phyloP scores from a whole-genome alignment of 1,140 invertebrate genomes.

The Holcopasites calliopsidis region DNA sequence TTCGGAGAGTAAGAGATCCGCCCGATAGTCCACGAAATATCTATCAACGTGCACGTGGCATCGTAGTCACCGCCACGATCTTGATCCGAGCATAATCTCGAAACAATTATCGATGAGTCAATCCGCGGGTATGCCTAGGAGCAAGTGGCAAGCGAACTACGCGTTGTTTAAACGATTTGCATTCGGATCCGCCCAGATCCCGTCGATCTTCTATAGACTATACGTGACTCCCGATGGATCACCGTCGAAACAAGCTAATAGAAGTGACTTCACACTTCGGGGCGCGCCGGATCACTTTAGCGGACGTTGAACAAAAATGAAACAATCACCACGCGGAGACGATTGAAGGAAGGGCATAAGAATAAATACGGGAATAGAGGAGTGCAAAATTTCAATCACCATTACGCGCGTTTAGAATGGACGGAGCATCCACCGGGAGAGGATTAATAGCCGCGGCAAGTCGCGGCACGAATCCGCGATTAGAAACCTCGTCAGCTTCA shows the following conservation, averaged over 20 bases:
- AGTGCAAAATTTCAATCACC: neutral
- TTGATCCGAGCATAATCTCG: neutral
- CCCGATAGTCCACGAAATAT: too few relatives aligned
- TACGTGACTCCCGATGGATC: neutral
- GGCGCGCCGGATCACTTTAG: neutral
- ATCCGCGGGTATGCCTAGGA: conserved; percentile 10
- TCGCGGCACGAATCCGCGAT: conserved; percentile 30
- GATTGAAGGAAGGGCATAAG: too few relatives aligned
- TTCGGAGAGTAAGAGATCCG: too few relatives aligned
- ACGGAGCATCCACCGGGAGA: neutral
- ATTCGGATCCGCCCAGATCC: conserved; percentile 21
- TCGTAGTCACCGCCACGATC: too few relatives aligned
- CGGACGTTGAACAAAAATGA: neutral
- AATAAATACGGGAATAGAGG: too few relatives aligned
- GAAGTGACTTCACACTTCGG: neutral
- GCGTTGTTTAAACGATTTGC: conserved; percentile 6
- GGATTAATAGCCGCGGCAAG: conserved; percentile 4
- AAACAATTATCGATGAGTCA: conserved; percentile 24
- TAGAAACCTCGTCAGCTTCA: conserved; percentile 23
- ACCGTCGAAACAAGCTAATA: neutral
- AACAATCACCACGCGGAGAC: too few relatives aligned
- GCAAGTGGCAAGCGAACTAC: conserved; percentile 7
- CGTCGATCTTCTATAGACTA: neutral
- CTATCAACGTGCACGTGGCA: too few relatives aligned
- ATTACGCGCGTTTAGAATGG: neutral